Evolutionary conservation across 2,113 vertebrate genomes (phyloP), one percentile per base, ranked within the genome.

Genomic region (Tretioscincus oriximinensis): DNA sequence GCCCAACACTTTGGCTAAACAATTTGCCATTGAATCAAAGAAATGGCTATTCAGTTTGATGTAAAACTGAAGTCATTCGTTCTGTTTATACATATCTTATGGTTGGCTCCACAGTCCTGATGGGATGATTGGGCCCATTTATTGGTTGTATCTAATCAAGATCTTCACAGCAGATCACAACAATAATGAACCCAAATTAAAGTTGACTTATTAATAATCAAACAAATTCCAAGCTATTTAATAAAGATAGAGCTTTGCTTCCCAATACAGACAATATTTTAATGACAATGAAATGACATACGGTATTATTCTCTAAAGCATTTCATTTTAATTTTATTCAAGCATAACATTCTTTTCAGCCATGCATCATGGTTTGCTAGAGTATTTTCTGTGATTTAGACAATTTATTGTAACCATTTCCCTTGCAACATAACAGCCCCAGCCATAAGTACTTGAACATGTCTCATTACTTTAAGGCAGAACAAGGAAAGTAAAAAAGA

Each of bases 371-470:
- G 66, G 12, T 5, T n/a, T 87, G 72, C 63, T 65, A 26, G 24
- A 29, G 58, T 78, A 77, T 76, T 88, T 77, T 82, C 4, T 85
- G 24, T 85, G 77, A 73, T 82, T 89, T 84, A 83, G 89, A 7
- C 2, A 77, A 64, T 74, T 83, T 88, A 67, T 58, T 69, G 70
- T 85, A 81, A 11, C 4, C 5, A 69, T 35, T 80, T 58, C 31
- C 69, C 88, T 83, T 84, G 65, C 3, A 87, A 1, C 18, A 86
- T 73, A 73, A 87, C 81, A 8, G 20, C 0, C 5, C 9, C 86
- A 90, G 69, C 0, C 22, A 81, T 51, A 10, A 80, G 9, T 77
- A 1, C 84, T 1, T 76, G 79, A 90, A 90, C 87, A 16, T 12
- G 75, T 71, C 83, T 63, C 81, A 81, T 80, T 81, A 47, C 41